Base-by-base conservation (phyloP, 1,140 invertebrate species). In the Centruroides sculpturatus region DNA sequence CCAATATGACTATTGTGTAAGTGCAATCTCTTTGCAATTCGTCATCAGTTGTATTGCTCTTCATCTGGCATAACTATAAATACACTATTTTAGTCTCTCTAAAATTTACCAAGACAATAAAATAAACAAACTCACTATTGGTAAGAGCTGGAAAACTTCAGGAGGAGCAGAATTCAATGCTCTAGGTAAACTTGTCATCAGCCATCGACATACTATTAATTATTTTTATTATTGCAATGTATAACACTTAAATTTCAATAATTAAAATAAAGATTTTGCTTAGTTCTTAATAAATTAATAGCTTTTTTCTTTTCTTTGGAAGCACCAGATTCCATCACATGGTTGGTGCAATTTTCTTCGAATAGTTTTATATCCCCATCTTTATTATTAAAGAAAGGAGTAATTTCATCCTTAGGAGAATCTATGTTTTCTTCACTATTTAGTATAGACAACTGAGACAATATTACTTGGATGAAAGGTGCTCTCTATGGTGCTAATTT, bases 1-100 rank as follows among this genome's bases (percentile, higher is more conserved):
- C 80, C 10, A 92, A 72, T 3, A 79, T 73, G 0, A 83, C 81
- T 12, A 94, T 72, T 23, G 86, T 77, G 46, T 76, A 71, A 5
- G 76, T 75, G 65, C 86, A 86, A 12, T 82, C 79, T 12, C 77
- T 77, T n/a, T 79, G 79, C 4, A 94, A 71, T 71, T 93, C 89
- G 50, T 87, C 85, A 70, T 94, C 89, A 1, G 78, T 74, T 51
- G 73, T 79, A 69, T 89, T 86, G 66, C 82, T 85, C 67, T 89
- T 83, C 55, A 89, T 73, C 35, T 84, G 79, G 73, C 85, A 88
- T 13, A 87, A 78, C 62, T 84, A 70, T 56, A 87, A 71, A 51
- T 65, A 60, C 10, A 49, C 10, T 49, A 49, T 3, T n/a, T 11
- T 49, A 49, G 10, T 49, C 10, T 49, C n/a, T 10, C 48, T n/a